Evolutionary conservation across 2,113 vertebrate species (phyloP), one percentile per base, ranked within the genome.

Genomic region (Cercopithecus mona): DNA sequence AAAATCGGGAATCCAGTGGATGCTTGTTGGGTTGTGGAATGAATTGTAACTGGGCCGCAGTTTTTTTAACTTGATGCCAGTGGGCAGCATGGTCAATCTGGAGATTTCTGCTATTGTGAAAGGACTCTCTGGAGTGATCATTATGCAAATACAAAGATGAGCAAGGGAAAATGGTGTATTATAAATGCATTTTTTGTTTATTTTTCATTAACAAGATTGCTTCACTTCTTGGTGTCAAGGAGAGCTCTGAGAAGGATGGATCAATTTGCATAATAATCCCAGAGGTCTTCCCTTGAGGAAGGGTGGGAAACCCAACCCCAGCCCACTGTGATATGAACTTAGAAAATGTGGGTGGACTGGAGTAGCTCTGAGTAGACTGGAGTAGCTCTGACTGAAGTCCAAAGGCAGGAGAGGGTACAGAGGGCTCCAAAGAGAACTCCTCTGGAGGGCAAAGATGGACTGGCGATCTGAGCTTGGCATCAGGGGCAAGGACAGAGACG

Each of bases 171-270:
- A n/a, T 7, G 23, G 64, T 66, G 40, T 66, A 45, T 32, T 82
- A 35, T 61, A 61, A 82, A 48, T 40, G 13, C 6, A 55, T 20
- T 64, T 66, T 97, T 64, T 85, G 50, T 92, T 97, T 79, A 86
- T 96, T 96, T 93, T 91, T 93, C 66, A 83, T 92, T 89, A 87
- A 79, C 40, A 93, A 97, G 86, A 87, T 64, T 45, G 90, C 52
- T 94, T 70, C 66, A 61, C 57, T 79, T 78, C 76, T 73, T 73
- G 82, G n/a, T 79, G 78, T 17, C 73, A 45, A 45, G 10, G 14
- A 35, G 93, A 72, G 66, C 76, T 94, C 55, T 91, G 22, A 87
- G 82, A 91, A 64, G 57, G 14, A 7, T 78, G 22, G 40, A 27
- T 43, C 30, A 27, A 5, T 86, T 38, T 76, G 22, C 57, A 12